Conservation (phyloP, 1,140 invertebrate genomes). For the Pogonomyrmex barbatus region DNA sequence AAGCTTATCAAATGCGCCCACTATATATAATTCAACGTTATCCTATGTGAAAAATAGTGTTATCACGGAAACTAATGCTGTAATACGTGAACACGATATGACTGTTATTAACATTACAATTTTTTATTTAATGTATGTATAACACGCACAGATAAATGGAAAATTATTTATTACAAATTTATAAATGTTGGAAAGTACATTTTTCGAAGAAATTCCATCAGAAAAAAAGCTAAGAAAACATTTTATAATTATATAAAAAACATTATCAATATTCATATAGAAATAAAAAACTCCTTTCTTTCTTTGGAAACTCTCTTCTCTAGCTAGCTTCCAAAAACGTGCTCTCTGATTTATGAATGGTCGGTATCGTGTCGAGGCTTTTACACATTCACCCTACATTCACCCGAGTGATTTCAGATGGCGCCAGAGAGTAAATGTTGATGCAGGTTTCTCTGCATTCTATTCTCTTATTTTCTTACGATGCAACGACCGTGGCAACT, state of each 20-base stretch:
- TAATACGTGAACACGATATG: background rate
- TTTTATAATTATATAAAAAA: background rate
- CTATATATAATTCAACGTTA: background rate
- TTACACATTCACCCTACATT: conserved; percentile 16
- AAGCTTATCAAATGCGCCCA: conserved; percentile 21
- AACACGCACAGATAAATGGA: too few species aligned
- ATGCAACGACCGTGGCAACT: background rate
- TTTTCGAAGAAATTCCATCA: background rate
- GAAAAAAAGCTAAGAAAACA: background rate
- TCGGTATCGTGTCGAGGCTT: conserved; percentile 47
- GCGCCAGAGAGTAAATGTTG: conserved; percentile 47
- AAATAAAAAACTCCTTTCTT: background rate
- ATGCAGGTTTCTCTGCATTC: conserved; percentile 43
- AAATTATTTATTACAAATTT: background rate
- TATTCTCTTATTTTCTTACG: conserved; percentile 10
- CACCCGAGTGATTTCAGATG: conserved; percentile 52
- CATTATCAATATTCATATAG: background rate
- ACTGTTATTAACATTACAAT: background rate
- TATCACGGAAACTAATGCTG: conserved; percentile 23
- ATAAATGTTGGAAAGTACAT: background rate
- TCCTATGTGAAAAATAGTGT: conserved; percentile 10
- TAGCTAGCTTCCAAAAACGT: background rate
- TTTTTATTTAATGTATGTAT: background rate
- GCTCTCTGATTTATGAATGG: conserved; percentile 40
- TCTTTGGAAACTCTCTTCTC: background rate